Conservation (phyloP, 2,797 vertebrate species). For the Chromis chromis region DNA sequence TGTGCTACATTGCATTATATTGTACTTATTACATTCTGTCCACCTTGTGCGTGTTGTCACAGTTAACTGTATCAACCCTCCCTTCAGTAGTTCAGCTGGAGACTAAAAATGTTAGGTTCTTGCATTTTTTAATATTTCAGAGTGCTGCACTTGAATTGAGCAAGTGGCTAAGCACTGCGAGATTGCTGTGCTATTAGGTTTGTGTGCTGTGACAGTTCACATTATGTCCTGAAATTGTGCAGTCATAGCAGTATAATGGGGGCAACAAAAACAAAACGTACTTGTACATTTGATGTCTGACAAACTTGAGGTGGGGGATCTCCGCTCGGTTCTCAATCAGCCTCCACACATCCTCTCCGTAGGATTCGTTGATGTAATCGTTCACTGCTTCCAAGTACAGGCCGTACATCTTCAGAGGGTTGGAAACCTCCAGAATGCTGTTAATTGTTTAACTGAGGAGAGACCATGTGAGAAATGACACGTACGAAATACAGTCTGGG, state of each 20-base stretch:
- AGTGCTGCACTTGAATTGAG: neutral
- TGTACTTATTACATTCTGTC: neutral
- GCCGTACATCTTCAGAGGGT: conserved; percentile 84
- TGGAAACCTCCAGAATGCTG: conserved; percentile 62
- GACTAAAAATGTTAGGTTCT: neutral
- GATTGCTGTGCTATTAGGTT: neutral
- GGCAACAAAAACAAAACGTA: conserved; percentile 48
- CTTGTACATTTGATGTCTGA: conserved; percentile 87
- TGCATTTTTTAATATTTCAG: neutral
- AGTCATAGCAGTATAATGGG: too few species aligned
- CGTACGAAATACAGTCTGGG: neutral
- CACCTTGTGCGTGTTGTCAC: neutral
- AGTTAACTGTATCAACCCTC: neutral
- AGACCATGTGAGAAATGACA: neutral
- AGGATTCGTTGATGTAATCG: conserved; percentile 86
- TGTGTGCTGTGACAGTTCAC: neutral
- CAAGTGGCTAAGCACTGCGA: neutral
- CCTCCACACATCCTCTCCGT: conserved; percentile 85
- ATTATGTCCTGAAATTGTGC: neutral
- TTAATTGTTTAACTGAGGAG: conserved; percentile 61
- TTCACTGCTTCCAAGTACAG: conserved; percentile 86
- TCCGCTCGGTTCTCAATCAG: conserved; percentile 86
- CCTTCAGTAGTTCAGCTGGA: neutral
- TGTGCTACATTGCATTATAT: too few species aligned
- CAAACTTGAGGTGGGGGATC: conserved; percentile 86